Evolutionary conservation across 2,113 vertebrate genomes (phyloP), one percentile per base, ranked within the genome.

Genomic region (Cryptomyrus ogoouensis): DNA sequence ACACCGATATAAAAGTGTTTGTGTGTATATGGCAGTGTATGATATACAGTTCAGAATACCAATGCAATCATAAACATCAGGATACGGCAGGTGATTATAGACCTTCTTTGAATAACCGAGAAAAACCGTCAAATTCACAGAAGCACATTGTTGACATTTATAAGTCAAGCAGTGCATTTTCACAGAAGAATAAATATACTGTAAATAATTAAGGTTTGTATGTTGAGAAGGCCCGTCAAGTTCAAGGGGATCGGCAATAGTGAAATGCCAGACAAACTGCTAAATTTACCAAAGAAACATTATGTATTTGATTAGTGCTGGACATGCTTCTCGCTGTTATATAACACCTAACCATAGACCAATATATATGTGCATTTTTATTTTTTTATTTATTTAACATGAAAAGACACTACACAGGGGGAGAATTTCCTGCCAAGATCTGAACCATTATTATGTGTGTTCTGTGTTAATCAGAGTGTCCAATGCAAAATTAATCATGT

Each of bases 401-500:
- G 88, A 35, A 31, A 62, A 74, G 42, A 35, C 35, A 9, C 6
- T 17, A 13, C 9, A 46, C 8, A 88, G 47, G 35, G 44, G 53
- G 87, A 62, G 19, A 21, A 42, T 6, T 70, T 66, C 88, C 44
- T 88, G 44, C 56, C 88, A 88, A 24, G 58, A 77, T 13, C 39
- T 80, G 7, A 44, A 44, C 56, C 49, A 50, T 89, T 80, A 35
- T 88, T 12, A 42, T 70, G 58, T 70, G 58, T 70, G 42, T 70
- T 88, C 56, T 21, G 35, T 52, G 44, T 50, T 50, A 89, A 50
- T 89, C 88, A 35, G 88, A 77, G 27, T 49, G 58, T 49, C 88
- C 58, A n/a, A 31, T 87, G 47, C 50, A 66, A 31, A 88, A 58
- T 88, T 6, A 86, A 42, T 42, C 50, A 56, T 24, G 39, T 10